phyloP scores from a whole-genome alignment of 2,797 vertebrate genomes.

The Spinibarbus caldwelli region DNA sequence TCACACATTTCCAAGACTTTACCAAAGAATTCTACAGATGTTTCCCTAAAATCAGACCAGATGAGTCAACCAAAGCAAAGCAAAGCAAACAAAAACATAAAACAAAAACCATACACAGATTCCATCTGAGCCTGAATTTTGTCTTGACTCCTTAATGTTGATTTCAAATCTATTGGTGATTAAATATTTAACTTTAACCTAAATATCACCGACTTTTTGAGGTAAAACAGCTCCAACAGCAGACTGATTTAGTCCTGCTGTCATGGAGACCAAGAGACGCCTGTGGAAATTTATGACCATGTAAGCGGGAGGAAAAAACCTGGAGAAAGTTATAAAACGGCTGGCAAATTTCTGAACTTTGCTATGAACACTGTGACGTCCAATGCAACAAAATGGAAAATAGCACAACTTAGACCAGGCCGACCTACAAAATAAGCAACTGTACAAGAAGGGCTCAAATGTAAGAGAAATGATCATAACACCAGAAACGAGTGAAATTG shows the following conservation, averaged over 20 bases:
- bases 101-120: too few species aligned
- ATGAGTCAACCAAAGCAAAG: neutral
- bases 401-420: neutral
- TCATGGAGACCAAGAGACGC: neutral
- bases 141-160: neutral
- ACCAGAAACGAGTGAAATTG: neutral
- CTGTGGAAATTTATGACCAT: neutral
- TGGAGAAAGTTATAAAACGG: neutral
- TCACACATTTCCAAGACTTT: neutral
- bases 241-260: neutral
- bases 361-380: neutral
- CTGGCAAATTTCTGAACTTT: neutral
- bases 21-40: neutral
- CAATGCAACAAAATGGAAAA: slow-evolving; percentile 25
- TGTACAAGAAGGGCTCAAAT: neutral
- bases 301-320: neutral
- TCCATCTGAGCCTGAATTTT: neutral
- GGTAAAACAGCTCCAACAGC: neutral
- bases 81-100: neutral
- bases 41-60: neutral
- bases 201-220: neutral
- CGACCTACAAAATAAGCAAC: neutral
- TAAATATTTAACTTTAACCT: neutral
- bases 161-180: neutral
- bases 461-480: neutral